phyloP scores from a whole-genome alignment of 2,113 vertebrate species.

The Casuarius casuarius region DNA sequence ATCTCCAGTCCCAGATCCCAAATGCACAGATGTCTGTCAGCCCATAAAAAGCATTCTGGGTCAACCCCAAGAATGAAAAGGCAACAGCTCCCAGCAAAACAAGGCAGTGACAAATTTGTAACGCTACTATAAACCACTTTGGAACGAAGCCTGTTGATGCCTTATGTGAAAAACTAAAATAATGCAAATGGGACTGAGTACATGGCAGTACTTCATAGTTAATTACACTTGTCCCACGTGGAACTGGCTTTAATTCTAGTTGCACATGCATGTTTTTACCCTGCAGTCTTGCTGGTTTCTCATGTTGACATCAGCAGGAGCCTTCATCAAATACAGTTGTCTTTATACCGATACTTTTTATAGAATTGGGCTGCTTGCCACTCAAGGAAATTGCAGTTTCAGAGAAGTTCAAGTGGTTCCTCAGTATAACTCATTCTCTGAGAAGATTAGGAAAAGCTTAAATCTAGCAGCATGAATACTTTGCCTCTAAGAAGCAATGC shows the following conservation, averaged over 20 bases:
- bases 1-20: neutral
- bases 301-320: slow-evolving; percentile 25
- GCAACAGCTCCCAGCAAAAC: neutral
- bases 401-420: slow-evolving; percentile 37
- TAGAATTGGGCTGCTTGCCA: slow-evolving; percentile 26
- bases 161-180: neutral
- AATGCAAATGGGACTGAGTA: neutral
- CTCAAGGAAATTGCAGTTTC: slow-evolving; percentile 26
- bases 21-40: neutral
- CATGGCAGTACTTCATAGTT: neutral
- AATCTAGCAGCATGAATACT: slow-evolving; percentile 23
- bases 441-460: slow-evolving; percentile 60
- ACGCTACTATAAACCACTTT: neutral
- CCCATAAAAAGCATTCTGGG: neutral
- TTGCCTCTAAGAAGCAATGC: neutral
- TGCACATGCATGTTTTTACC: slow-evolving; percentile 17
- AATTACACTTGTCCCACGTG: neutral
- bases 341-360: slow-evolving; percentile 17
- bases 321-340: slow-evolving; percentile 28
- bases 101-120: neutral
- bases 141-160: neutral
- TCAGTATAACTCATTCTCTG: slow-evolving; percentile 17
- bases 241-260: neutral
- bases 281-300: neutral
- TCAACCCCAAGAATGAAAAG: neutral